A percentile compares a stretch with the other conserved stretches of the same genome.
These are phyloP conservation scores for Sesia bembeciformis DNA, from an alignment of 2,888 invertebrate genomes.

Conservation along the genomic window DNA sequence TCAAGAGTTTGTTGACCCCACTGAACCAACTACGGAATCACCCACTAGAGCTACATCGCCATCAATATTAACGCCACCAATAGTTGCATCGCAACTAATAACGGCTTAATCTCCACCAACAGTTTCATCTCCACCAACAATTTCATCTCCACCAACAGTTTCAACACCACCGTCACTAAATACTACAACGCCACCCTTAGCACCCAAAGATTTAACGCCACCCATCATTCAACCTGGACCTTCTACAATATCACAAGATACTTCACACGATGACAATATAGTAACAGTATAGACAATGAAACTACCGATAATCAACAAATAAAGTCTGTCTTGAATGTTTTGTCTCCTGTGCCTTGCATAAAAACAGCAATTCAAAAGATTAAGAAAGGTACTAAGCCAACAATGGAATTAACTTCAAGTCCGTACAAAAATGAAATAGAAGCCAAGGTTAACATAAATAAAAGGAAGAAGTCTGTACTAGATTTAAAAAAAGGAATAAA, in stretches of 20 bases:
- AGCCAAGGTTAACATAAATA: too few relatives aligned
- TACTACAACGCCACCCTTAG: conserved; percentile 1
- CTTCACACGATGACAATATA: not conserved
- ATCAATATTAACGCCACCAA: not conserved
- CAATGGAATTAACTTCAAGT: too few relatives aligned
- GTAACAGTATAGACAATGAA: not conserved
- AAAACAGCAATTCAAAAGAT: too few relatives aligned
- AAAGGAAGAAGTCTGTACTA: too few relatives aligned
- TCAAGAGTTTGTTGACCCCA: not conserved
- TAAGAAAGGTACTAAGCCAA: too few relatives aligned
- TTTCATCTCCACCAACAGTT: not conserved
- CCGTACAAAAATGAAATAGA: too few relatives aligned
- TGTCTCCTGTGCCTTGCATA: too few relatives aligned
- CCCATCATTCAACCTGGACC: not conserved
- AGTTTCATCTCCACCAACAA: not conserved
- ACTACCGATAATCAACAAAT: not conserved
- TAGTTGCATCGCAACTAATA: not conserved
- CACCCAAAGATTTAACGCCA: not conserved
- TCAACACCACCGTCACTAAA: not conserved
- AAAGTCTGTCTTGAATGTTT: too few relatives aligned
- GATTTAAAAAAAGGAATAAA: too few relatives aligned
- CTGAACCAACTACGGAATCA: conserved; percentile 1
- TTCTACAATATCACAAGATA: not conserved
- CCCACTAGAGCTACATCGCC: not conserved
- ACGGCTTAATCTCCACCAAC: not conserved